Percentiles rank a stretch among this genome's conserved stretches.
phyloP scores from a whole-genome alignment of 2,797 vertebrate species.

The Prunella strophiata region DNA sequence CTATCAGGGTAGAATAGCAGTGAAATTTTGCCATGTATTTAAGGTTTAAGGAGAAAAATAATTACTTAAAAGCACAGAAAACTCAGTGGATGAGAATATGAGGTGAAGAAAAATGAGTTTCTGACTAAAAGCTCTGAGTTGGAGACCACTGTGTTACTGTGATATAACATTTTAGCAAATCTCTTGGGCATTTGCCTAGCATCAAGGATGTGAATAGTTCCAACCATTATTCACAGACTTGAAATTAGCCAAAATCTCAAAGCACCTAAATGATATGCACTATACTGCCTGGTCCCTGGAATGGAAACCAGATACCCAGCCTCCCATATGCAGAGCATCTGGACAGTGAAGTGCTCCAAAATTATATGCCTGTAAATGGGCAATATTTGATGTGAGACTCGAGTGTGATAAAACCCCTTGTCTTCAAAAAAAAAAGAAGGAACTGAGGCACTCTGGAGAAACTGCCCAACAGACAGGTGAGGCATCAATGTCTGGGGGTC shows the following conservation, averaged over 20 bases:
- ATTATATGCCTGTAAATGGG: background rate
- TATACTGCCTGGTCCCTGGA: background rate
- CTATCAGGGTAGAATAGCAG: background rate
- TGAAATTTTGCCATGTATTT: background rate
- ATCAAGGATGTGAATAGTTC: background rate
- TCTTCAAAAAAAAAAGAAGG: background rate
- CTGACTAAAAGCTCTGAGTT: background rate
- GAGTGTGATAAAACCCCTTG: background rate
- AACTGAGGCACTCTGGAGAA: background rate
- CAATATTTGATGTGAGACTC: background rate
- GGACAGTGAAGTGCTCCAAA: conserved; percentile 10
- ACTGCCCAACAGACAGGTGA: background rate
- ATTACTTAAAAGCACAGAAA: background rate
- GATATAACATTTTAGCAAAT: background rate
- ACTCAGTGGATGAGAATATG: background rate
- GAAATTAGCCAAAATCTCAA: conserved; percentile 39
- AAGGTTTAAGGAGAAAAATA: background rate
- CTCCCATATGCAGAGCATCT: conserved; percentile 45
- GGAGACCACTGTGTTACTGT: background rate
- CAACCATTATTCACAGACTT: conserved; percentile 4
- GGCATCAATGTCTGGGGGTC: background rate
- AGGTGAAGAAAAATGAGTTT: background rate
- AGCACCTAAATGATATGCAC: conserved; percentile 12
- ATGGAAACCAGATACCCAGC: conserved; percentile 45
- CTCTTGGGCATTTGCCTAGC: background rate